phyloP scores from a whole-genome alignment of 2,797 vertebrate genomes.

The Staurois parvus region DNA sequence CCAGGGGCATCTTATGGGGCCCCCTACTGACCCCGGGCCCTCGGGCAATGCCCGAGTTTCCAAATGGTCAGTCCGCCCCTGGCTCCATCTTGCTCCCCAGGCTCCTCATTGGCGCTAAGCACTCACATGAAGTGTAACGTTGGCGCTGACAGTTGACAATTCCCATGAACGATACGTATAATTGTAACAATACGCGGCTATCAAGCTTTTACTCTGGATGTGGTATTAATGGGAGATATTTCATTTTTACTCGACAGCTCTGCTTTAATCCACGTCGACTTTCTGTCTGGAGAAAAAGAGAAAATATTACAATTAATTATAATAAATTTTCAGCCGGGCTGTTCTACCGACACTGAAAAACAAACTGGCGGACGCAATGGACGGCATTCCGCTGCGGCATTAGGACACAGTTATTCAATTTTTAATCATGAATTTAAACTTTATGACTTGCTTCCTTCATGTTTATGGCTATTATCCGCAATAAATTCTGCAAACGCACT shows the following conservation, averaged over 20 bases:
- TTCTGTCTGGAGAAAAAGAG: constrained; percentile 27
- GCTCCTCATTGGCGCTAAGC: too few relatives aligned
- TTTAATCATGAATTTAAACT: constrained; percentile 59
- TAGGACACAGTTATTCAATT: constrained; percentile 57
- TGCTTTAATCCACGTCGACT: neutral
- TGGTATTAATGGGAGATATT: neutral
- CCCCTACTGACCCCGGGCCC: too few relatives aligned
- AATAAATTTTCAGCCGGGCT: constrained; percentile 19
- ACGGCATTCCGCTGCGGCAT: constrained; percentile 27
- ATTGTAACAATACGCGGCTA: too few relatives aligned
- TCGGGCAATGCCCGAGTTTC: too few relatives aligned
- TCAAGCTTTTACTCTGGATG: too few relatives aligned
- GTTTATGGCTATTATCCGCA: constrained; percentile 52
- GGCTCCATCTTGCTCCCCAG: too few relatives aligned
- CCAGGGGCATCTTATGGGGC: too few relatives aligned
- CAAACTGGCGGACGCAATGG: neutral
- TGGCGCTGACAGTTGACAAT: too few relatives aligned
- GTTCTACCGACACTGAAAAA: constrained; percentile 34
- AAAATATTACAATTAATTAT: constrained; percentile 34
- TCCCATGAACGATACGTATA: too few relatives aligned
- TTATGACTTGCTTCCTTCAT: constrained; percentile 52
- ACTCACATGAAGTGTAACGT: too few relatives aligned
- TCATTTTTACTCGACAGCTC: neutral
- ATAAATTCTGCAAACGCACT: constrained; percentile 54
- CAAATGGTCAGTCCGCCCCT: too few relatives aligned